Evolutionary conservation across 2,113 vertebrate species (phyloP).

Genomic region (Morone chrysops): DNA sequence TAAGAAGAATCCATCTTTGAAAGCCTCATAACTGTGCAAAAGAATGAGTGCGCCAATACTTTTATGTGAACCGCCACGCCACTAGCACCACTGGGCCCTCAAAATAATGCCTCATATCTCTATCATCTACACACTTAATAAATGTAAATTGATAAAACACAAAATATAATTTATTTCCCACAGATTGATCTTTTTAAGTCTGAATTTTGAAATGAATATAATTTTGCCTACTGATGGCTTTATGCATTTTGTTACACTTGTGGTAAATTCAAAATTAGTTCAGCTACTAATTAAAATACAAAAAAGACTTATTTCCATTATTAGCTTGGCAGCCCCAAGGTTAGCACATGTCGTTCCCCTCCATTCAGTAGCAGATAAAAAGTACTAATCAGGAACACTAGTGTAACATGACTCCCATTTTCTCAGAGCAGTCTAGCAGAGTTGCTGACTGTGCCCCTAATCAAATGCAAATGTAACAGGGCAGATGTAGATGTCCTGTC

Average conservation of each 20-base stretch:
- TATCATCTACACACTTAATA: background rate
- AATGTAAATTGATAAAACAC: background rate
- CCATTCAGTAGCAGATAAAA: constrained; percentile 62
- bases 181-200: background rate
- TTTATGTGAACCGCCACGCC: background rate
- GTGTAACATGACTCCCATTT: constrained; percentile 55
- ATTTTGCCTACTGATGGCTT: background rate
- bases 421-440: constrained; percentile 63
- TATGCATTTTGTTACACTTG: constrained; percentile 18
- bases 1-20: background rate
- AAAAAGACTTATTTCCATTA: constrained; percentile 35
- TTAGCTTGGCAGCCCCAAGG: constrained; percentile 59
- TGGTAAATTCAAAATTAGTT: constrained; percentile 69
- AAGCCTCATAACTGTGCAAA: constrained; percentile 4
- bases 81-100: background rate
- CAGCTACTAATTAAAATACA: constrained; percentile 72
- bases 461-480: constrained; percentile 71
- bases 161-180: background rate
- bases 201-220: constrained; percentile 12
- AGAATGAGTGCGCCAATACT: background rate
- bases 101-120: background rate
- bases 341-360: constrained; percentile 55
- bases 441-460: constrained; percentile 71
- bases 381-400: constrained; percentile 72
- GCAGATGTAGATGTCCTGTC: constrained; percentile 56